Evolutionary conservation across 2,888 invertebrate genomes (phyloP).

Genomic region (Papilio elwesi): DNA sequence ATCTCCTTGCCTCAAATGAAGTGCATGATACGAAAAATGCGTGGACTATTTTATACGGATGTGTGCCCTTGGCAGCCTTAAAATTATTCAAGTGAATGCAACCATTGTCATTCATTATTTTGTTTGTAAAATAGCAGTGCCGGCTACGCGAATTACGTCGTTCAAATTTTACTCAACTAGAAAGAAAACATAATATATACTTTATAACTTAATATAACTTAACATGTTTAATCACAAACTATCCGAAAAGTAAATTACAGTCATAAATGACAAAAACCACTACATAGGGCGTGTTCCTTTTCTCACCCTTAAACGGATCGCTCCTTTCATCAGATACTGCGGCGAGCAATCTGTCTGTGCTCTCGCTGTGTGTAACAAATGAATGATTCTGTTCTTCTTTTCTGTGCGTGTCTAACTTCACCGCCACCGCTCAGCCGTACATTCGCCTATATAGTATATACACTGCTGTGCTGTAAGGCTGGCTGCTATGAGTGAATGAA

Average conservation of each 20-base stretch:
- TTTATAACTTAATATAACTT: constrained; percentile 33
- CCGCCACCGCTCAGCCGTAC: no score
- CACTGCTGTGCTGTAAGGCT: no score
- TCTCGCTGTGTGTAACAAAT: no score
- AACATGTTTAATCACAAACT: constrained; percentile 10
- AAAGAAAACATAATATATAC: constrained; percentile 47
- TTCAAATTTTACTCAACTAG: constrained; percentile 43
- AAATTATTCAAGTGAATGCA: constrained; percentile 92
- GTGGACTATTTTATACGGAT: constrained; percentile 91
- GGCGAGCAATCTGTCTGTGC: constrained; percentile 26
- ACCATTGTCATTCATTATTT: constrained; percentile 87
- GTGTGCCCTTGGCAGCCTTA: constrained; percentile 90
- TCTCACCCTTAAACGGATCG: constrained; percentile 37
- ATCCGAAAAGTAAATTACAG: constrained; percentile 14
- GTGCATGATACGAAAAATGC: constrained; percentile 94
- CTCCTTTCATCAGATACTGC: constrained; percentile 31
- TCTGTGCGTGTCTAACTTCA: no score
- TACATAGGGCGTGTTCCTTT: constrained; percentile 37
- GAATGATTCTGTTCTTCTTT: no score
- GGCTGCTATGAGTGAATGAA: no score
- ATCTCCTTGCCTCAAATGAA: constrained; percentile 90
- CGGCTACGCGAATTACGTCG: constrained; percentile 43
- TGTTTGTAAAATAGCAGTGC: constrained; percentile 49
- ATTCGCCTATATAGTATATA: no score
- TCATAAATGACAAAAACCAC: constrained; percentile 35